Evolutionary conservation across 2,797 vertebrate species (phyloP).

Genomic region (Dendrocincla fuliginosa): DNA sequence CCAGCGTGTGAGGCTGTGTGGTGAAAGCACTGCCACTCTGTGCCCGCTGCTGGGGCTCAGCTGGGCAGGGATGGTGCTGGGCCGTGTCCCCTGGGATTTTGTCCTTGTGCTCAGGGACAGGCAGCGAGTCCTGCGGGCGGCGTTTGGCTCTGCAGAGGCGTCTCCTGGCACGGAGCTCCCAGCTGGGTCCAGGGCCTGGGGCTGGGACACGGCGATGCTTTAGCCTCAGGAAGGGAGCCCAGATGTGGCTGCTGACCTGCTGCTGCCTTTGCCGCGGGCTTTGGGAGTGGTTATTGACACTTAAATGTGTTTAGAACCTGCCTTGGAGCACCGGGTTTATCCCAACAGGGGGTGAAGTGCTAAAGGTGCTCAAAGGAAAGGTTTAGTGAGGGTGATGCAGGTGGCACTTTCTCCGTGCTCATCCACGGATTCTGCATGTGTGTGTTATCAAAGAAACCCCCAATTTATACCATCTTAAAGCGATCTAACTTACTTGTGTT

Average conservation of each 20-base stretch:
- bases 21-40: not conserved
- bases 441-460: not conserved
- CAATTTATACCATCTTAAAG: not conserved
- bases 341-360: not conserved
- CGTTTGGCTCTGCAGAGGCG: not conserved
- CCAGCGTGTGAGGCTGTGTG: not conserved
- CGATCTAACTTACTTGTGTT: not conserved
- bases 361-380: not conserved
- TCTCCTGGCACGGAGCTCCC: not conserved
- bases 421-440: rapidly evolving
- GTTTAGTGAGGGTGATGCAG: not conserved
- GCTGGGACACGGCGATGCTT: not conserved
- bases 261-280: not conserved
- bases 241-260: not conserved
- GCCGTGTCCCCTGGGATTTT: not conserved
- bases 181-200: not conserved
- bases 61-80: not conserved
- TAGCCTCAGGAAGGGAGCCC: not conserved
- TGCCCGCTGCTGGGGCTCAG: not conserved
- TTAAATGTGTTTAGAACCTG: not conserved
- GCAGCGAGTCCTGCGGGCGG: not conserved
- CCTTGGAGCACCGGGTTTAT: not conserved
- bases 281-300: not conserved
- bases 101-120: not conserved
- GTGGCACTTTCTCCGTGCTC: not conserved